Evolutionary conservation across 2,797 vertebrate genomes (phyloP).

Genomic region (Megalops cyprinoides): DNA sequence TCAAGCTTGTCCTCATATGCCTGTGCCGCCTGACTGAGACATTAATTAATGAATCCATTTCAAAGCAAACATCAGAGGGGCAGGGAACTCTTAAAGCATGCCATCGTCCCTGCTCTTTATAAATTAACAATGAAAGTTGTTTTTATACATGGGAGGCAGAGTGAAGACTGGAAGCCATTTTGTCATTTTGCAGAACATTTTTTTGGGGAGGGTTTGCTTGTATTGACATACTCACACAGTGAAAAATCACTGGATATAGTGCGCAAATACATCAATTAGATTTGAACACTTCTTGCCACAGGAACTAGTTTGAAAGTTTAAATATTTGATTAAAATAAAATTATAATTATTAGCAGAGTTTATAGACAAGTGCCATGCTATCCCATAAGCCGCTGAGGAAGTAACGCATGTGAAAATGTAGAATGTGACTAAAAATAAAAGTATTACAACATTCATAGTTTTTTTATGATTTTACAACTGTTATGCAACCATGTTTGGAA

Average conservation of each 20-base stretch:
- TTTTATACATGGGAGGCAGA: conserved; percentile 34
- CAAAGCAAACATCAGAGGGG: conserved; percentile 41
- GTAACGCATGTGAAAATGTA: background rate
- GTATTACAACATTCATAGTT: no score
- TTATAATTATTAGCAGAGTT: background rate
- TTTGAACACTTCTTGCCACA: no score
- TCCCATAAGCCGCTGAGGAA: background rate
- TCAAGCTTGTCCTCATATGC: conserved; percentile 29
- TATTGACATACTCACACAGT: background rate
- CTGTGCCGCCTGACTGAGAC: conserved; percentile 34
- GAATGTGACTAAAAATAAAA: no score
- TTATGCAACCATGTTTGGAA: no score
- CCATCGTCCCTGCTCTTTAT: conserved; percentile 52
- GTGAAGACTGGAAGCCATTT: conserved; percentile 19
- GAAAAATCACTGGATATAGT: background rate
- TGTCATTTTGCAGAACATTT: background rate
- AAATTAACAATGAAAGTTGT: conserved; percentile 58
- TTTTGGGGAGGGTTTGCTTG: background rate
- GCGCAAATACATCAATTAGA: no score
- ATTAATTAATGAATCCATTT: conserved; percentile 60
- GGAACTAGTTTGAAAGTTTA: background rate
- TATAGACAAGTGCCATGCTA: background rate
- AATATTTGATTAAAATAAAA: background rate
- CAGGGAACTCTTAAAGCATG: conserved; percentile 40
- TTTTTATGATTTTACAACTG: no score